A percentile compares a stretch with the other conserved stretches of the same genome.
Evolutionary conservation across 2,797 vertebrate species (phyloP).

Genomic region (Falco berigora): DNA sequence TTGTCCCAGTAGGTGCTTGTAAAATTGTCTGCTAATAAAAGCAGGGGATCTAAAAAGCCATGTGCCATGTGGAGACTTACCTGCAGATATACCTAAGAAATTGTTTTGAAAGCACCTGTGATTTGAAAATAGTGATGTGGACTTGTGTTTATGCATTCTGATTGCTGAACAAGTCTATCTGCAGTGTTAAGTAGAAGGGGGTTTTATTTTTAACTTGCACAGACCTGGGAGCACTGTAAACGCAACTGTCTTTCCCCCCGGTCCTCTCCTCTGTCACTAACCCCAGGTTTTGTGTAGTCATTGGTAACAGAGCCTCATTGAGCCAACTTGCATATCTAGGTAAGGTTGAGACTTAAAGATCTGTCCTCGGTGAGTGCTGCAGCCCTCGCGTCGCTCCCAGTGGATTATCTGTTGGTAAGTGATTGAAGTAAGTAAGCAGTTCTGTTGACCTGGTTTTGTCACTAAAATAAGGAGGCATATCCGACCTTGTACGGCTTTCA

Average conservation of each 20-base stretch:
- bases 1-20: background rate
- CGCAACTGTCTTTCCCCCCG: background rate
- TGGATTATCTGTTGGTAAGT: background rate
- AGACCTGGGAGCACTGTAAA: background rate
- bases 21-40: background rate
- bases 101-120: background rate
- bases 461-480: background rate
- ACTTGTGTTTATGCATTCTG: background rate
- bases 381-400: background rate
- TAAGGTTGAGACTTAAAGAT: background rate
- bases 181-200: background rate
- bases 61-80: background rate
- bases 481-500: background rate
- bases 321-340: background rate
- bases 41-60: background rate
- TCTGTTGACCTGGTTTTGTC: background rate
- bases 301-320: background rate
- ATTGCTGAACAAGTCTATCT: background rate
- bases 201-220: background rate
- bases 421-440: background rate
- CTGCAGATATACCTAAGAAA: background rate
- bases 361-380: background rate
- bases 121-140: background rate
- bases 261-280: background rate
- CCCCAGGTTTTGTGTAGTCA: background rate